Conservation (phyloP, 2,797 vertebrate genomes). For the Peromyscus aztecus region DNA sequence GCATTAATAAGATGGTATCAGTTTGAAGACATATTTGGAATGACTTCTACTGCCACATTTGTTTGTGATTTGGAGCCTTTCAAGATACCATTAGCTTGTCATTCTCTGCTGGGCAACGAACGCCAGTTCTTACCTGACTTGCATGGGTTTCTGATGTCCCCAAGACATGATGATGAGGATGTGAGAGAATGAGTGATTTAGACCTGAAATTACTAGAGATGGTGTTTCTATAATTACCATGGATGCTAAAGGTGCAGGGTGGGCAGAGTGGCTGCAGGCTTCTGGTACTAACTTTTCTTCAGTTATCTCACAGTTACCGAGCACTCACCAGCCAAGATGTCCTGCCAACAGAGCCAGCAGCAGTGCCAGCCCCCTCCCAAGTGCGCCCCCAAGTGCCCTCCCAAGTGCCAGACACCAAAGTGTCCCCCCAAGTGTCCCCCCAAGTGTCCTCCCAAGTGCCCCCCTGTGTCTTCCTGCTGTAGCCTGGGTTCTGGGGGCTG, state of each 20-base stretch:
- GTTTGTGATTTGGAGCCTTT: background rate
- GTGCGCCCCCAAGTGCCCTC: slow-evolving; percentile 36
- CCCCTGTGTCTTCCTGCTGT: background rate
- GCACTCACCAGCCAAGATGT: background rate
- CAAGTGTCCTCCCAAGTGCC: background rate
- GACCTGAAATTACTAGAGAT: background rate
- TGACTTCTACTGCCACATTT: background rate
- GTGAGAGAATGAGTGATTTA: background rate
- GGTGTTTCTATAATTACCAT: background rate
- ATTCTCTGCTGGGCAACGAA: background rate
- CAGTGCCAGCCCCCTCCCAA: slow-evolving; percentile 68
- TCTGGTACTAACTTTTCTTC: background rate
- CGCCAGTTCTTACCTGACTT: background rate
- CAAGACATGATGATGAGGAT: background rate
- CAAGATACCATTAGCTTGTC: background rate
- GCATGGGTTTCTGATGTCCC: background rate
- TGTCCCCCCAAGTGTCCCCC: background rate
- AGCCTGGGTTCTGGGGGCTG: slow-evolving; percentile 6
- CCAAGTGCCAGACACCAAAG: background rate
- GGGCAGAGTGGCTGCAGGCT: rapidly evolving
- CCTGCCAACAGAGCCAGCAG: slow-evolving; percentile 69
- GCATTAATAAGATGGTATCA: background rate
- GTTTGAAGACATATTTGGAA: background rate
- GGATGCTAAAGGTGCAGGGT: background rate
- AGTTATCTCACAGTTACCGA: background rate